Evolutionary conservation across 2,888 invertebrate genomes (phyloP), one percentile per base, ranked within the genome.

Genomic region (Chrysotoxum bicinctum): DNA sequence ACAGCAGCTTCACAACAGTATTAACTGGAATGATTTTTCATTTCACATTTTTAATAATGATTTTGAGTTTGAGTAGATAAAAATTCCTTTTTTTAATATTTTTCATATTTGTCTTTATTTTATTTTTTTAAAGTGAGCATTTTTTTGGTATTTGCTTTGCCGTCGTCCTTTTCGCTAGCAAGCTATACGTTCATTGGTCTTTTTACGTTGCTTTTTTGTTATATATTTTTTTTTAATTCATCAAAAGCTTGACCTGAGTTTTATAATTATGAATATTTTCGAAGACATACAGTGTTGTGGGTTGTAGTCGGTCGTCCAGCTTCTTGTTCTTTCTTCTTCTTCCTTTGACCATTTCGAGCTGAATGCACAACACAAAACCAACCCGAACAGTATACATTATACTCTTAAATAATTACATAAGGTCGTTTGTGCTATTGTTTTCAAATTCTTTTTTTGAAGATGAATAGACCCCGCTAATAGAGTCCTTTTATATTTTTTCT

Each of bases 381-480:
- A 60, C 37, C 19, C 30, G 35, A 62, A 60, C 26, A 74, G 68
- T 60, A 48, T 43, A 74, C 62, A 75, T 74, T 80, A 50, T 70
- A 54, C 69, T 66, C 35, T 64, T 58, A 70, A 64, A 76, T 81
- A 76, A 81, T 76, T 72, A 70, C 66, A 68, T 77, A 77, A 66
- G 72, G 60, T 40, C 77, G 82, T 82, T 82, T 82, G 82, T 77
- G 52, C 43, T 30, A 77, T 82, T 82, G 82, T 82, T 52, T 82
- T 68, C 62, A 48, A 32, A 54, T 54, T 12, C 54, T 50, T 60
- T 73, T 73, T 78, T 30, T 62, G 78, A 74, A 83, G 74, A 83
- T 79, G 83, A 83, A 83, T 79, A 66, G 73, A 54, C 56, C 58
- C 69, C 83, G 69, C 79, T 79, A 79, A 83, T 74, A 83, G 79